These are phyloP conservation scores for Scophthalmus maximus DNA, from an alignment of 2,113 vertebrate genomes.

Conservation along the genomic window DNA sequence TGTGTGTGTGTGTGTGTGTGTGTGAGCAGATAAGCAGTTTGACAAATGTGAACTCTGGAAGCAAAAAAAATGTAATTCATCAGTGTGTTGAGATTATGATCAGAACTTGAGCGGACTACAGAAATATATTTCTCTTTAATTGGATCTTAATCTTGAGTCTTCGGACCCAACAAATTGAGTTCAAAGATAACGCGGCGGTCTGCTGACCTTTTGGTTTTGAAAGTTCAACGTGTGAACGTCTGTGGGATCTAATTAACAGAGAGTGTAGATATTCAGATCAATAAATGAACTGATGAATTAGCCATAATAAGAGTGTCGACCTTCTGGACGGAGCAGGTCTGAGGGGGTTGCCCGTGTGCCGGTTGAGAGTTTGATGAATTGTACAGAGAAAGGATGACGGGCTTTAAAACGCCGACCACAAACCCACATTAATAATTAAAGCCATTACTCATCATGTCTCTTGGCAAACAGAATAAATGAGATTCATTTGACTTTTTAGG, in stretches of 20 bases:
- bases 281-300: not conserved
- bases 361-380: not conserved
- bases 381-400: not conserved
- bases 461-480: slow-evolving; percentile 62
- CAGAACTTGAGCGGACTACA: not conserved
- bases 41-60: too few species aligned
- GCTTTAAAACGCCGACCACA: slow-evolving; percentile 25
- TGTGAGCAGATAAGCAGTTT: too few species aligned
- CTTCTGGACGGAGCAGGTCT: not conserved
- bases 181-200: not conserved
- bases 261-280: not conserved
- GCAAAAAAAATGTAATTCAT: not conserved
- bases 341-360: not conserved
- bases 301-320: too few species aligned
- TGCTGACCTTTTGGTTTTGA: too few species aligned
- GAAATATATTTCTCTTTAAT: not conserved
- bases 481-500: slow-evolving; percentile 60
- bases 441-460: slow-evolving; percentile 51
- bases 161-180: too few species aligned
- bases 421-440: slow-evolving; percentile 45
- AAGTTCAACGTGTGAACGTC: not conserved
- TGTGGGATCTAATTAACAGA: not conserved
- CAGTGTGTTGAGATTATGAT: not conserved
- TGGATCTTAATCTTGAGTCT: not conserved
- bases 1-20: too few species aligned